Evolutionary conservation across 2,888 invertebrate genomes (phyloP).

Genomic region (Acleris cristana): DNA sequence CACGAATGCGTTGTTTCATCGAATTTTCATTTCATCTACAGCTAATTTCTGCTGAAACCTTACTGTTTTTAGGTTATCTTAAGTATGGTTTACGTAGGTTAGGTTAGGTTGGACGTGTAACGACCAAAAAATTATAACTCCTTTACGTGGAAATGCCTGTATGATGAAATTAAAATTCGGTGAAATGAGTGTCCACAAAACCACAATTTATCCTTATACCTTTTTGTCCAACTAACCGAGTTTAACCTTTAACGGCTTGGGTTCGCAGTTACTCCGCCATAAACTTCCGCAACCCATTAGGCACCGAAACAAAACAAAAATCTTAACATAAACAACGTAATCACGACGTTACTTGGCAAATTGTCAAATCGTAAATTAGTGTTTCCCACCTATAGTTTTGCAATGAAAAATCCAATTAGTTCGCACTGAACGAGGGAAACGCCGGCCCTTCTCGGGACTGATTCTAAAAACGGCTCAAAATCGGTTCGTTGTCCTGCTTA

Average conservation of each 20-base stretch:
- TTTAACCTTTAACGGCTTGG: conserved; percentile 10
- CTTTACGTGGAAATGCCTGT: too few species aligned
- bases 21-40: too few species aligned
- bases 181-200: too few species aligned
- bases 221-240: conserved; percentile 1
- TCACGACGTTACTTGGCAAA: conserved; percentile 40
- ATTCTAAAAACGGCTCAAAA: neutral
- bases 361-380: conserved; percentile 49
- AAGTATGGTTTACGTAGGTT: too few species aligned
- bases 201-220: neutral
- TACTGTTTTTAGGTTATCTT: too few species aligned
- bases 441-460: neutral
- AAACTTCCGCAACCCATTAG: conserved; percentile 27
- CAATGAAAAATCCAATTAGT: conserved; percentile 58
- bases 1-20: too few species aligned
- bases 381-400: conserved; percentile 45
- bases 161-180: too few species aligned
- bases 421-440: conserved; percentile 29
- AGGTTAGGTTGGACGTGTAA: too few species aligned
- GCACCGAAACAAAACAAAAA: conserved; percentile 25
- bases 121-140: too few species aligned
- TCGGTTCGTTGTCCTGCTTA: conserved; percentile 16
- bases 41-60: too few species aligned
- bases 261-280: conserved; percentile 11
- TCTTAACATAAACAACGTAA: conserved; percentile 35